These are phyloP conservation scores for Camptogramma bilineatum DNA, from an alignment of 2,888 invertebrate species.

Conservation along the genomic window DNA sequence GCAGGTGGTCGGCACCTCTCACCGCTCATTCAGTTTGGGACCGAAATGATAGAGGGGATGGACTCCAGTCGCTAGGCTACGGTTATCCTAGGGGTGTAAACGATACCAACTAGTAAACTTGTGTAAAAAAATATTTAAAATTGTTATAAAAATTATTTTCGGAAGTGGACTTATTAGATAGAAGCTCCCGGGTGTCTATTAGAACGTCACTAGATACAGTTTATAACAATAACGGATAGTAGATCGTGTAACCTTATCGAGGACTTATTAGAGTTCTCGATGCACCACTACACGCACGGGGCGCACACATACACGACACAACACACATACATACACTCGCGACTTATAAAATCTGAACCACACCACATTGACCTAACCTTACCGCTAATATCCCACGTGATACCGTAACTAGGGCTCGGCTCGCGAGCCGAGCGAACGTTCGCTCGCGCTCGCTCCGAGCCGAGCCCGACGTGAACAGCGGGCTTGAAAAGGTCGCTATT, in stretches of 20 bases:
- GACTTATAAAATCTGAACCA: slow-evolving; percentile 1
- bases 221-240: slow-evolving; percentile 13
- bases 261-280: slow-evolving; percentile 3
- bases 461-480: no score
- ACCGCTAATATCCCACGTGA: slow-evolving; percentile 20
- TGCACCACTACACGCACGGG: slow-evolving; percentile 21
- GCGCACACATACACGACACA: slow-evolving; percentile 1
- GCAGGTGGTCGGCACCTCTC: slow-evolving; percentile 3
- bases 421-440: not conserved
- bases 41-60: not conserved
- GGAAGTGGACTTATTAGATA: slow-evolving; percentile 46
- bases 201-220: slow-evolving; percentile 3
- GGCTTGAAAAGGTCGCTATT: no score
- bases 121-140: slow-evolving; percentile 60
- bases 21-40: not conserved
- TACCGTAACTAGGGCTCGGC: not conserved
- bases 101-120: slow-evolving; percentile 59
- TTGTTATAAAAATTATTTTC: slow-evolving; percentile 55
- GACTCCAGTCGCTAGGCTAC: slow-evolving; percentile 6
- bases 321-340: slow-evolving; percentile 7
- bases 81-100: slow-evolving; percentile 31
- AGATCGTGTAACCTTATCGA: slow-evolving; percentile 5
- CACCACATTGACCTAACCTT: slow-evolving; percentile 29
- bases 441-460: slow-evolving; percentile 3
- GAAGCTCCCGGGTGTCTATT: slow-evolving; percentile 43